These are phyloP conservation scores for Colletes gigas DNA, from an alignment of 1,140 invertebrate species.

Conservation along the genomic window DNA sequence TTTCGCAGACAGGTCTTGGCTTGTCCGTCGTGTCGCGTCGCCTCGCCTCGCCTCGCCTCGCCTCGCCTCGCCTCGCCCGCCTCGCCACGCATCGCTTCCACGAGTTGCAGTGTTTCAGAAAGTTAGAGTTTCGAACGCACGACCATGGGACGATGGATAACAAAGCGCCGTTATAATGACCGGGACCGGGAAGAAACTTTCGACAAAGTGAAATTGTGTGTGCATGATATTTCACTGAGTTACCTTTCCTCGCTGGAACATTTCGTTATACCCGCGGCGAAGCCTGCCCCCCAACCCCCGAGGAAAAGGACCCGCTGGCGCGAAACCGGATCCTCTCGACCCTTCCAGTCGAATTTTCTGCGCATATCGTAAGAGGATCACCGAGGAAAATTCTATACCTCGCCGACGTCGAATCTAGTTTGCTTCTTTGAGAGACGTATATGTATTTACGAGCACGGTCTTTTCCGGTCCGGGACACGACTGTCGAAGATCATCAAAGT, in stretches of 20 bases:
- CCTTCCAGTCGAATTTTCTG: conserved; percentile 1
- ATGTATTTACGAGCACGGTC: too few relatives aligned
- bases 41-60: background rate
- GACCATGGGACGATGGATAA: conserved; percentile 39
- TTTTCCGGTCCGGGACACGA: background rate
- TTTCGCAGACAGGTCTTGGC: conserved; percentile 11
- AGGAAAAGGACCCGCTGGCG: background rate
- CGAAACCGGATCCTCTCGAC: background rate
- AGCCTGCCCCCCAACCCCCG: background rate
- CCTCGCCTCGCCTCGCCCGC: background rate
- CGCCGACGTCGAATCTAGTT: background rate
- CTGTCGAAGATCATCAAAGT: conserved; percentile 14
- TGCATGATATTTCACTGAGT: conserved; percentile 39
- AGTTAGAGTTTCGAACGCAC: conserved; percentile 45
- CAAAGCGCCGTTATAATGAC: conserved; percentile 58
- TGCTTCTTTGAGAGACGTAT: background rate
- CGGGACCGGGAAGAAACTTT: conserved; percentile 53
- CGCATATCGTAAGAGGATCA: background rate
- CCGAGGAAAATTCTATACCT: background rate
- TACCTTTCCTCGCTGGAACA: conserved; percentile 6
- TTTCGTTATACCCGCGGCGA: background rate
- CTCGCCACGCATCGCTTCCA: conserved; percentile 22
- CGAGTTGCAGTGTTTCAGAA: conserved; percentile 41
- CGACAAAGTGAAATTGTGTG: conserved; percentile 52
- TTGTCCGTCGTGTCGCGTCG: conserved; percentile 1